Conservation (phyloP, 1,140 invertebrate species). For the Drosophila equinoxialis region DNA sequence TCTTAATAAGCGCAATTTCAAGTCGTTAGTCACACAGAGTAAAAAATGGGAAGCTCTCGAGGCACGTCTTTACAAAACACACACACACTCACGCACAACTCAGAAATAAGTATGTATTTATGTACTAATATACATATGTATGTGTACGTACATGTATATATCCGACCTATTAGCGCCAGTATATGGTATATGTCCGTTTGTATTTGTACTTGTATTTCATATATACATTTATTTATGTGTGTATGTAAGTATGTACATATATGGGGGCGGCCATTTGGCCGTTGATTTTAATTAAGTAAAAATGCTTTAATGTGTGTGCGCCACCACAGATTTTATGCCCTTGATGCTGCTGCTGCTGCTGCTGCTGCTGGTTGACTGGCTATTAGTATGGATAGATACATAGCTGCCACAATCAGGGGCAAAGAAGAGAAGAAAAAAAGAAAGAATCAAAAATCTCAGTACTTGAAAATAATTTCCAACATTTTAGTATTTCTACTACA, state of each 20-base stretch:
- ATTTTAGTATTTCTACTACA: too few relatives aligned
- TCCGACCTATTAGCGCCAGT: constrained; percentile 51
- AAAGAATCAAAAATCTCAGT: not conserved
- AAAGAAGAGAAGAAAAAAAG: not conserved
- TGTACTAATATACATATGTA: constrained; percentile 14
- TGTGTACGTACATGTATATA: not conserved
- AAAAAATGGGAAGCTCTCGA: constrained; percentile 47
- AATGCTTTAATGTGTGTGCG: constrained; percentile 66
- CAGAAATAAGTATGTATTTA: constrained; percentile 14
- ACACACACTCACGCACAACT: constrained; percentile 17
- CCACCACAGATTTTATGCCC: constrained; percentile 64
- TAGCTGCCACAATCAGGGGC: not conserved
- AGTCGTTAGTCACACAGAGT: constrained; percentile 74
- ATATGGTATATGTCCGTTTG: constrained; percentile 10
- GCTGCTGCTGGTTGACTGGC: not conserved
- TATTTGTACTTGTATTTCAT: not conserved
- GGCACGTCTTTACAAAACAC: constrained; percentile 45
- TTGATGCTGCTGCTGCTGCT: constrained; percentile 29
- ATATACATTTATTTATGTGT: not conserved
- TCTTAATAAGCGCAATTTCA: constrained; percentile 82
- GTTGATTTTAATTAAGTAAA: constrained; percentile 76
- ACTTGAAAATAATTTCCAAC: too few relatives aligned
- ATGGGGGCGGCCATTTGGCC: constrained; percentile 58
- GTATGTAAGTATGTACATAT: constrained; percentile 1
- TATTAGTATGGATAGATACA: not conserved